Conservation (phyloP, 2,113 vertebrate genomes). For the Myotis brandtii region DNA sequence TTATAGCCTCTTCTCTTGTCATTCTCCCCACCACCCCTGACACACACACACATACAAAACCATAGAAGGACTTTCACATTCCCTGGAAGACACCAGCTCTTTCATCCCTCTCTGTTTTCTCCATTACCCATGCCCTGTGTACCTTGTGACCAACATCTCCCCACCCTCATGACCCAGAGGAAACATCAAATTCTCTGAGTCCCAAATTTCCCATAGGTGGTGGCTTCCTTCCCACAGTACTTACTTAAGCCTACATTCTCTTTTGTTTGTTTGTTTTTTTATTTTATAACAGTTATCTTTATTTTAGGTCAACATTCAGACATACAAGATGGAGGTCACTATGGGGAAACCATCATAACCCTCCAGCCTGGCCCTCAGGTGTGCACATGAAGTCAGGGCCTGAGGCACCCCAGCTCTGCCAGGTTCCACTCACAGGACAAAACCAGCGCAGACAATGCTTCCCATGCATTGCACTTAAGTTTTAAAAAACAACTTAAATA, state of each 20-base stretch:
- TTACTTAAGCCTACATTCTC: background rate
- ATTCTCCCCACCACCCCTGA: background rate
- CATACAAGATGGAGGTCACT: conserved; percentile 89
- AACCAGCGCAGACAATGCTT: background rate
- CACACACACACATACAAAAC: background rate
- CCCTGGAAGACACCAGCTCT: background rate
- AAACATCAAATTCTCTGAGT: background rate
- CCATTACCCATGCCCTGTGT: background rate
- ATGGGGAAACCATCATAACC: conserved; percentile 88
- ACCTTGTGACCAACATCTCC: background rate
- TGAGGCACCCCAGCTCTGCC: background rate
- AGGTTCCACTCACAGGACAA: background rate
- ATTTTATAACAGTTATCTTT: conserved; percentile 93
- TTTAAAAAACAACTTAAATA: conserved; percentile 69
- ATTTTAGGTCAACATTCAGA: conserved; percentile 87
- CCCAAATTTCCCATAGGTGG: background rate
- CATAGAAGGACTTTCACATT: background rate
- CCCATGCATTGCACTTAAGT: background rate
- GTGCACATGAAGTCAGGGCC: conserved; percentile 83
- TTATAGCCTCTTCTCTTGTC: background rate
- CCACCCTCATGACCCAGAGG: background rate
- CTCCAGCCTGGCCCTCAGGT: conserved; percentile 68
- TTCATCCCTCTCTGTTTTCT: background rate
- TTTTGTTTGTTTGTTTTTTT: conserved; percentile 81
- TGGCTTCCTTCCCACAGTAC: background rate